Percentiles rank a stretch among this genome's conserved stretches.
These are phyloP conservation scores for Podarcis muralis DNA, from an alignment of 2,113 vertebrate species.

Conservation along the genomic window DNA sequence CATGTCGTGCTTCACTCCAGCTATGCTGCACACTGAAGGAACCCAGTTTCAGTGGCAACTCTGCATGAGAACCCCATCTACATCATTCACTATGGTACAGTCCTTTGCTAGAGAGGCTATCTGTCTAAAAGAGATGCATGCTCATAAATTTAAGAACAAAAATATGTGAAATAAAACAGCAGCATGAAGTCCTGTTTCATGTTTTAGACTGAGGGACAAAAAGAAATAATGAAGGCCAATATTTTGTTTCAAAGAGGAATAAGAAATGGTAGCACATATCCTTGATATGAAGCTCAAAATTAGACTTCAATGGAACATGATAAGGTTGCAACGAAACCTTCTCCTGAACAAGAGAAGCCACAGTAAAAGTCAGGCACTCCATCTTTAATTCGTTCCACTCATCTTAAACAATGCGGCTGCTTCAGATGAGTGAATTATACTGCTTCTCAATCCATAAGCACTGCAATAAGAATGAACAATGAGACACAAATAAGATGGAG, in stretches of 20 bases:
- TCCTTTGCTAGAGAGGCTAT: no score
- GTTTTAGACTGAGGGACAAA: not conserved
- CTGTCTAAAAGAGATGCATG: not conserved
- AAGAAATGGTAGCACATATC: not conserved
- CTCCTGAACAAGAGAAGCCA: not conserved
- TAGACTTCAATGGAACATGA: not conserved
- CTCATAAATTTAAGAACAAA: not conserved
- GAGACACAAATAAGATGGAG: slow-evolving; percentile 51
- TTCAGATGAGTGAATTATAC: not conserved
- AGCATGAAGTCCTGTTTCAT: not conserved
- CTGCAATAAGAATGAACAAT: slow-evolving; percentile 44
- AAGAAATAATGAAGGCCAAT: not conserved
- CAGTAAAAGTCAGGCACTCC: not conserved
- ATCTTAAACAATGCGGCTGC: slow-evolving; percentile 41
- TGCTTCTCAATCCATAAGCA: slow-evolving; percentile 5
- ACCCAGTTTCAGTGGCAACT: not conserved
- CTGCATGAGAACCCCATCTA: not conserved
- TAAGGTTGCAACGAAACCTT: slow-evolving; percentile 2
- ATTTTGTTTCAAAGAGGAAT: not conserved
- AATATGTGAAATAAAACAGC: not conserved
- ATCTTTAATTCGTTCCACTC: slow-evolving; percentile 48
- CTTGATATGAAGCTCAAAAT: not conserved
- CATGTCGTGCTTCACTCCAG: no score
- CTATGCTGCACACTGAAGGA: no score
- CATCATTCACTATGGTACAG: not conserved